These are phyloP conservation scores for Metridium senile DNA, from an alignment of 92 coral and sea anemone genomes.

Conservation along the genomic window DNA sequence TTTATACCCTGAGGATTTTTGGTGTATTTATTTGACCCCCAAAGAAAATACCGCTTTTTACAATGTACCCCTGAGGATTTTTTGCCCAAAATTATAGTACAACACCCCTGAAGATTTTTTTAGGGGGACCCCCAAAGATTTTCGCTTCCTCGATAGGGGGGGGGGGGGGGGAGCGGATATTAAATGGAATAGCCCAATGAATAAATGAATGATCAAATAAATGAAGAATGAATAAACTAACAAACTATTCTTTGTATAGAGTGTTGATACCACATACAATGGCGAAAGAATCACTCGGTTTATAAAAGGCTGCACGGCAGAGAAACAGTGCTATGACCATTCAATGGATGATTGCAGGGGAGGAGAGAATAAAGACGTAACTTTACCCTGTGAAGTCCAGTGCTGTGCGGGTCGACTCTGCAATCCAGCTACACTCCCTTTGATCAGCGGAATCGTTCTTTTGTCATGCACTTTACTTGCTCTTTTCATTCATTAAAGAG, in stretches of 20 bases:
- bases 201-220: background rate
- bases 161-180: too few relatives aligned
- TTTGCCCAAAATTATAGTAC: too few relatives aligned
- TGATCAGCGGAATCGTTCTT: conserved; percentile 40
- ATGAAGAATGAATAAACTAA: background rate
- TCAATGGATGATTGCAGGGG: conserved; percentile 18
- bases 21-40: too few relatives aligned
- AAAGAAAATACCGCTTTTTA: too few relatives aligned
- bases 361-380: conserved; percentile 9
- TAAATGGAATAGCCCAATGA: too few relatives aligned
- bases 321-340: conserved; percentile 28
- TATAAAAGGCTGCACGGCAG: conserved; percentile 33
- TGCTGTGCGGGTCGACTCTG: conserved; percentile 45
- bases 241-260: background rate
- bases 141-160: too few relatives aligned
- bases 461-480: conserved; percentile 46
- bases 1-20: too few relatives aligned
- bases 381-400: conserved; percentile 21
- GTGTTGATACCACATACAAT: conserved; percentile 7
- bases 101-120: too few relatives aligned
- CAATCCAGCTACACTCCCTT: conserved; percentile 38
- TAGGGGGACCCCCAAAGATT: too few relatives aligned
- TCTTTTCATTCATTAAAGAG: background rate
- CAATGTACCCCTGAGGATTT: too few relatives aligned
- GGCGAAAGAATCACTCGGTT: conserved; percentile 5